Evolutionary conservation across 2,888 invertebrate genomes (phyloP).

Genomic region (Cremastobaeus sp.): DNA sequence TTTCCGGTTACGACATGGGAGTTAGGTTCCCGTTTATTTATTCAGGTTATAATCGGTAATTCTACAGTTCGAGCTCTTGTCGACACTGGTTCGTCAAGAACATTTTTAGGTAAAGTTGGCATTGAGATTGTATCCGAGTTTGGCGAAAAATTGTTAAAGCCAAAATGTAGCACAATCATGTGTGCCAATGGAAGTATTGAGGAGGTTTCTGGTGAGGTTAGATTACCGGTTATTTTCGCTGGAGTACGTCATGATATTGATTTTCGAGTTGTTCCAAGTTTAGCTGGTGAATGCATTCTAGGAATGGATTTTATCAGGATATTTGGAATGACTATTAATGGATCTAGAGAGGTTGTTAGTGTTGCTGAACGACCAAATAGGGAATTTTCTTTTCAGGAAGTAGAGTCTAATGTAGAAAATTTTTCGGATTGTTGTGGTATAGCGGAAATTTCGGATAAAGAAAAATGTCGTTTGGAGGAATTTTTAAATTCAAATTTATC

Average conservation of each 20-base stretch:
- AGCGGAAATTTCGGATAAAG: no score
- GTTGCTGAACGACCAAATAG: no score
- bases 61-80: conserved; percentile 2
- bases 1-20: conserved; percentile 33
- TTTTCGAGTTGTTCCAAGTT: conserved; percentile 15
- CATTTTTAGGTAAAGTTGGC: conserved; percentile 25
- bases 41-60: background rate
- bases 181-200: conserved; percentile 7
- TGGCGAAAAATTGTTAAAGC: background rate
- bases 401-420: no score
- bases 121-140: no score
- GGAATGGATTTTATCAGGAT: no score
- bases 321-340: no score
- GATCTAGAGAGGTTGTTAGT: no score
- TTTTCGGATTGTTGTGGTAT: no score
- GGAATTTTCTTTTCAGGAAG: no score
- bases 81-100: conserved; percentile 27
- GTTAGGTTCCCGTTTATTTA: conserved; percentile 14
- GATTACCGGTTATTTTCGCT: background rate
- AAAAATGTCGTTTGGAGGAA: no score
- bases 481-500: conserved; percentile 16
- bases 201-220: background rate
- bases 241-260: conserved; percentile 2
- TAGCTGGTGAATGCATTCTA: no score
- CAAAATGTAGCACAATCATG: background rate